Evolutionary conservation across 1,140 invertebrate species (phyloP).

Genomic region (Ceratosolen fusciceps): DNA sequence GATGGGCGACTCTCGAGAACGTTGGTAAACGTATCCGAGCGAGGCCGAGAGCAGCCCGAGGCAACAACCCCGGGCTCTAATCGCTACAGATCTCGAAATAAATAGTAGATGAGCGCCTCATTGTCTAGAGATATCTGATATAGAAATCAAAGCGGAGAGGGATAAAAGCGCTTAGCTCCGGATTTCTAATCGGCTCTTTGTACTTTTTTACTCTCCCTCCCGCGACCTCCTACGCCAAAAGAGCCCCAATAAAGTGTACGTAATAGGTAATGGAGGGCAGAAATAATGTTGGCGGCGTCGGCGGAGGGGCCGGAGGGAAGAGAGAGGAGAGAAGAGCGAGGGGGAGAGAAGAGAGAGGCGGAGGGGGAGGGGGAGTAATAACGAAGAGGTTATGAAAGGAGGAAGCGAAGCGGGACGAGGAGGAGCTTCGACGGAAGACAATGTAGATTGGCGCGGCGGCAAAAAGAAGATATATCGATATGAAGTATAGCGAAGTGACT

Average conservation of each 20-base stretch:
- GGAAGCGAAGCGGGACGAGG: background rate
- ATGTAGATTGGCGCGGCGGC: background rate
- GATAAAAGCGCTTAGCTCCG: conserved; percentile 61
- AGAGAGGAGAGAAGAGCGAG: no score
- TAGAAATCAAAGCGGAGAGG: conserved; percentile 56
- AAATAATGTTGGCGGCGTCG: conserved; percentile 49
- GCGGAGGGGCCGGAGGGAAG: no score
- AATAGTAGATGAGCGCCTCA: conserved; percentile 51
- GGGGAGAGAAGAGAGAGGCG: no score
- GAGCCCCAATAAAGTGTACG: conserved; percentile 28
- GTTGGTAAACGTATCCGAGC: no score
- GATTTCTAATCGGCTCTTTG: conserved; percentile 47
- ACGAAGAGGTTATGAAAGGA: background rate
- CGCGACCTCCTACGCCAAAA: background rate
- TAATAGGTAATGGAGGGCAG: conserved; percentile 38
- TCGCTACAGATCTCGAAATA: conserved; percentile 26
- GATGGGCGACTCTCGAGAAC: no score
- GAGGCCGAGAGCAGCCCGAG: no score
- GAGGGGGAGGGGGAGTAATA: conserved; percentile 9
- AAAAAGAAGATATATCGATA: background rate
- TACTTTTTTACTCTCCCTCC: conserved; percentile 50
- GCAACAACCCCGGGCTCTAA: conserved; percentile 3
- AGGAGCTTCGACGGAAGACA: conserved; percentile 44
- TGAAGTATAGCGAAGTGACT: conserved; percentile 13
- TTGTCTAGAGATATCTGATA: conserved; percentile 62